Evolutionary conservation across 1,140 invertebrate species (phyloP), one percentile per base, ranked within the genome.

Genomic region (Leptopilina clavipes): DNA sequence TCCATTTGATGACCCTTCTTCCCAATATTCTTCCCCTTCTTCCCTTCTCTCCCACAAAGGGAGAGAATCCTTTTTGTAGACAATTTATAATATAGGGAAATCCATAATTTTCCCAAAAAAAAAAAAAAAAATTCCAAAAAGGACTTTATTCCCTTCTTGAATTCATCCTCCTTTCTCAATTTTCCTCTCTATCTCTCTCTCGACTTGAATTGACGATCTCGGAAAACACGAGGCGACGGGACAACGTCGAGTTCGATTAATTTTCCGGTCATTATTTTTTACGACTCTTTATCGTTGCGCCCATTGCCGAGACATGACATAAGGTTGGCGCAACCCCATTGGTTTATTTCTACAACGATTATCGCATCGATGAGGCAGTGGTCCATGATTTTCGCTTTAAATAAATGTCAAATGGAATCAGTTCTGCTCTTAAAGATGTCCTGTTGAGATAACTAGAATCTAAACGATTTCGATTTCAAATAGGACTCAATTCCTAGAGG

Each of bases 261-360:
- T 89, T 89, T 89, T 88, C 86, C 87, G 86, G 87, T 86, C 87
- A 88, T 89, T 89, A 88, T 87, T 88, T 89, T 90, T 89, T 89
- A 89, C 81, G 86, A 85, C 80, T 85, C 70, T 85, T 86, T 89
- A 87, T 87, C 88, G 81, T 76, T 65, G 70, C 80, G 83, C 80
- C 72, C 59, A 59, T 73, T 71, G 54, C 70, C 75, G 74, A 81
- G 82, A 79, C 25, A 71, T 82, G 74, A 81, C 80, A 82, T 85
- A 78, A 74, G 75, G 82, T 80, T 74, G 71, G 48, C 70, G 75
- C 76, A 75, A 77, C 52, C 77, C 54, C 70, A 74, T 14, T 18
- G 73, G 71, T 54, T 83, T 82, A 82, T 83, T 85, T 76, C 79
- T 59, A 73, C 74, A 76, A 78, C 82, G 86, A 88, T 89, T 86